Percentiles rank a stretch among this genome's conserved stretches.
These are phyloP conservation scores for Stratiolaelaps scimitus DNA, from an alignment of 1,140 invertebrate genomes.

Conservation along the genomic window DNA sequence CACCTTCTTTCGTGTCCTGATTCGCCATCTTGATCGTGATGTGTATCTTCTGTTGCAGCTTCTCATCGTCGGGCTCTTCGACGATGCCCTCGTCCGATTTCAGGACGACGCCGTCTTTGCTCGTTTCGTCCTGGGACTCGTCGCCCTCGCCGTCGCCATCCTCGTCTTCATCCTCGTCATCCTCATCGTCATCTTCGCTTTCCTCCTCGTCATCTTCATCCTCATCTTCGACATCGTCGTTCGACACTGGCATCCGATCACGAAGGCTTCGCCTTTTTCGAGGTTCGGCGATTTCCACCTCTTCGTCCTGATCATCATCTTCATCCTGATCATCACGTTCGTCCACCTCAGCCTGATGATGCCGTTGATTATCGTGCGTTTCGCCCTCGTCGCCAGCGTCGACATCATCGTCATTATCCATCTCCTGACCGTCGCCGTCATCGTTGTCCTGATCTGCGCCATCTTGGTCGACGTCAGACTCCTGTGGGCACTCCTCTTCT, in stretches of 20 bases:
- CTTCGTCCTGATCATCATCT: conserved; percentile 15
- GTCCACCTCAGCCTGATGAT: neutral
- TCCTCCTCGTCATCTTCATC: no score
- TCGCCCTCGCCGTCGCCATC: conserved; percentile 4
- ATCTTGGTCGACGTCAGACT: no score
- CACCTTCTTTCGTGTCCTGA: no score
- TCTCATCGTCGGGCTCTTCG: no score
- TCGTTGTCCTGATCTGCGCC: neutral
- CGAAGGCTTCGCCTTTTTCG: neutral
- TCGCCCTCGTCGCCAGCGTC: conserved; percentile 7
- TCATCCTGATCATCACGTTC: neutral
- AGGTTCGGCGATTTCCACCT: conserved; percentile 8
- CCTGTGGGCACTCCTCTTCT: no score
- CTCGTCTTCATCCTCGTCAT: neutral
- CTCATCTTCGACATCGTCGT: no score
- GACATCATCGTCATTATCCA: conserved; percentile 2
- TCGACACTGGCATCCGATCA: no score
- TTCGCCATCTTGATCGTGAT: no score
- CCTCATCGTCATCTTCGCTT: conserved; percentile 4
- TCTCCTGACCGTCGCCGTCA: conserved; percentile 9
- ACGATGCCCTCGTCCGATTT: no score
- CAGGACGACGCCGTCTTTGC: no score
- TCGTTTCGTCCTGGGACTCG: neutral
- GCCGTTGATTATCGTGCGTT: neutral
- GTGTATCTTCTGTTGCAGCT: no score